These are phyloP conservation scores for Drosophila gunungcola DNA, from an alignment of 1,140 invertebrate species.

Conservation along the genomic window DNA sequence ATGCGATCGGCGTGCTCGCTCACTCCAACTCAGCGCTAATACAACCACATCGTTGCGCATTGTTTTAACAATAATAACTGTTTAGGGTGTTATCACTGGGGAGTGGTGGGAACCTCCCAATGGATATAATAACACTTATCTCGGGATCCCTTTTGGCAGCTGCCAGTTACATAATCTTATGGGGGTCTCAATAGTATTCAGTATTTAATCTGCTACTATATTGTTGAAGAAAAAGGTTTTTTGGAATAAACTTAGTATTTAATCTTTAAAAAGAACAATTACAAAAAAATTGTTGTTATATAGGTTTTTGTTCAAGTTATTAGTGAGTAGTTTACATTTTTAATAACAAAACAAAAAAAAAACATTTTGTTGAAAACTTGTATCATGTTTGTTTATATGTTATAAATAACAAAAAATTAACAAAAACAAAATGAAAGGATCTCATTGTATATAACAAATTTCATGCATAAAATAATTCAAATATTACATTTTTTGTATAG, in stretches of 20 bases:
- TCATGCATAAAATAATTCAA: background rate
- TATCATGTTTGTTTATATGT: too few relatives aligned
- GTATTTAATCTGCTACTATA: too few relatives aligned
- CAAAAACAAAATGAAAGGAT: background rate
- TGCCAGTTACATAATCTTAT: background rate
- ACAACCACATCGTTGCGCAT: slow-evolving; percentile 4
- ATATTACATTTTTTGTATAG: background rate
- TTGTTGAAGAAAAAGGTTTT: too few relatives aligned
- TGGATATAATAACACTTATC: slow-evolving; percentile 9
- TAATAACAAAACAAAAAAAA: background rate
- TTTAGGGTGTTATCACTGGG: slow-evolving; percentile 25
- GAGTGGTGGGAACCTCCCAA: slow-evolving; percentile 1
- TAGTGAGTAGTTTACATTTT: background rate
- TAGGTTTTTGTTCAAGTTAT: too few relatives aligned
- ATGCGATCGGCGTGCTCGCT: slow-evolving; percentile 40
- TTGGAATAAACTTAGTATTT: too few relatives aligned
- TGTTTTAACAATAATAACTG: slow-evolving; percentile 21
- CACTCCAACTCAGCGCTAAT: slow-evolving; percentile 3
- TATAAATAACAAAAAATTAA: too few relatives aligned
- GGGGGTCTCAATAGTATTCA: too few relatives aligned
- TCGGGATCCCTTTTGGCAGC: background rate
- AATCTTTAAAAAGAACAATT: too few relatives aligned
- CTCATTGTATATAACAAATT: background rate
- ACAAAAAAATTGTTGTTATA: too few relatives aligned
- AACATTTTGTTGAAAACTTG: too few relatives aligned